A percentile compares a stretch with the other conserved stretches of the same genome.
These are phyloP conservation scores for Callaeas wilsoni DNA, from an alignment of 2,113 vertebrate species.

Conservation along the genomic window DNA sequence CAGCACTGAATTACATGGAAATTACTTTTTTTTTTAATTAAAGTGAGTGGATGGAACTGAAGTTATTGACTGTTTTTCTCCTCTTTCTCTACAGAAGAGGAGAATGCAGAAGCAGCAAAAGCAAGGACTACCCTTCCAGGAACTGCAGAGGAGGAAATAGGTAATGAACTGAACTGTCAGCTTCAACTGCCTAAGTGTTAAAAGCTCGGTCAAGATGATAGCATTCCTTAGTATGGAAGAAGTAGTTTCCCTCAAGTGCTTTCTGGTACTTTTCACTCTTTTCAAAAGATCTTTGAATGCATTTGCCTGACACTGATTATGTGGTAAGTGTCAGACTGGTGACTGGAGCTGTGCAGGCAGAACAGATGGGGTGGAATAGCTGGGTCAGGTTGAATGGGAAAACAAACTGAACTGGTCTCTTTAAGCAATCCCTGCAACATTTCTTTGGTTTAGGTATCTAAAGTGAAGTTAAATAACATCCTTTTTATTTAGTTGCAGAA, in stretches of 20 bases:
- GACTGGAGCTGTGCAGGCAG: background rate
- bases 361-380: background rate
- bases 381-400: background rate
- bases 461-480: background rate
- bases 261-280: background rate
- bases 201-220: background rate
- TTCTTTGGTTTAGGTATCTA: background rate
- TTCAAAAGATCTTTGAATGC: background rate
- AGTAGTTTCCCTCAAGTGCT: background rate
- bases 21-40: accelerated
- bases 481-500: constrained; percentile 73
- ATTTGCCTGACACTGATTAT: background rate
- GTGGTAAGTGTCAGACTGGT: background rate
- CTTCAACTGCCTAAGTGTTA: background rate
- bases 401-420: background rate
- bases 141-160: constrained; percentile 74
- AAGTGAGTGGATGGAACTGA: background rate
- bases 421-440: background rate
- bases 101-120: constrained; percentile 76
- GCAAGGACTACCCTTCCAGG: constrained; percentile 73
- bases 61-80: background rate
- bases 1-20: background rate
- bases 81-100: constrained; percentile 62
- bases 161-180: constrained; percentile 20
- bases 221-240: background rate